These are phyloP conservation scores for Ciconia maguari DNA, from an alignment of 2,113 vertebrate genomes.

Conservation along the genomic window DNA sequence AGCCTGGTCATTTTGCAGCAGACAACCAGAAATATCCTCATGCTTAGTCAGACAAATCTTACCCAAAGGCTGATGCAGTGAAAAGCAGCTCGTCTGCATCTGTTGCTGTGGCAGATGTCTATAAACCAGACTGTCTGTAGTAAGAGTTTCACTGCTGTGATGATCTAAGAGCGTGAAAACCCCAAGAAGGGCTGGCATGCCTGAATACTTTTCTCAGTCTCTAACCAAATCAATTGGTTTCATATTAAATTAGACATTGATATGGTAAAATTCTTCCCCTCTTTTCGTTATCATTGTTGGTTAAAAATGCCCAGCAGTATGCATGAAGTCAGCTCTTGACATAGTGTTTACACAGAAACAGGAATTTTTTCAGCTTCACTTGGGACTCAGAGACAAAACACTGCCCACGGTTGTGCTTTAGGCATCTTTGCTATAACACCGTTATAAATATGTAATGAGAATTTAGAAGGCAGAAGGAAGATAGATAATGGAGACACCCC, in stretches of 20 bases:
- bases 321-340: not conserved
- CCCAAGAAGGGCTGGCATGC: not conserved
- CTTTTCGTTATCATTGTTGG: not conserved
- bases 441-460: constrained; percentile 28
- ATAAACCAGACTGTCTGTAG: not conserved
- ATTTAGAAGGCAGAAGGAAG: constrained; percentile 27
- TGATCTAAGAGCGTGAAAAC: not conserved
- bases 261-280: not conserved
- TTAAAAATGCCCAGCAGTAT: not conserved
- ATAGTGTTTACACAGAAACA: constrained; percentile 6
- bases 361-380: not conserved
- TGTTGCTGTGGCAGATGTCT: not conserved
- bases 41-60: not conserved
- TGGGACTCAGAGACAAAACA: constrained; percentile 14
- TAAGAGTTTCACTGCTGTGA: not conserved
- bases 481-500: not conserved
- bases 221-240: not conserved
- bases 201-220: not conserved
- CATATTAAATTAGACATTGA: not conserved
- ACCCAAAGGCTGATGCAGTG: not conserved
- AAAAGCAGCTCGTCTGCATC: not conserved
- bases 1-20: not conserved
- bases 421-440: not conserved
- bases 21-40: not conserved
- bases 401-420: not conserved